Percentiles rank a stretch among this genome's conserved stretches.
Evolutionary conservation across 2,888 invertebrate species (phyloP).

Genomic region (Artemia sinica): DNA sequence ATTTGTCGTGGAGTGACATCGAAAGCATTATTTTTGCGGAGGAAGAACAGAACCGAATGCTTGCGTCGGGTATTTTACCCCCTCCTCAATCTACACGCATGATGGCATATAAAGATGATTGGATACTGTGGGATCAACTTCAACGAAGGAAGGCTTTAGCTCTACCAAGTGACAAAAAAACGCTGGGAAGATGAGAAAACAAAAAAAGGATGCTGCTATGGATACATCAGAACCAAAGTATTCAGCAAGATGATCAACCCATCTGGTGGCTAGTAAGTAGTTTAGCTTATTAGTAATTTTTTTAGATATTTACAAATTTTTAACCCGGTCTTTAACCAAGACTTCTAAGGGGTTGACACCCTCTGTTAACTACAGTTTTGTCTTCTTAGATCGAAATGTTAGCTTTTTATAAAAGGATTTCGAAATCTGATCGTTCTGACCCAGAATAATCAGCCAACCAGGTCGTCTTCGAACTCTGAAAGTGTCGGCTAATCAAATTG

Average conservation of each 20-base stretch:
- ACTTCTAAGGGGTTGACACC: too few species aligned
- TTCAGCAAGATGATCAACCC: conserved; percentile 21
- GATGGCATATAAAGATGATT: conserved; percentile 27
- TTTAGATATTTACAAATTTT: too few species aligned
- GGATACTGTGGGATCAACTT: conserved; percentile 28
- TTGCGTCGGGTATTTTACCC: conserved; percentile 8
- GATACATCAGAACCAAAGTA: conserved; percentile 26
- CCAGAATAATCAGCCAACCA: too few species aligned
- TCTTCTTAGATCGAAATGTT: too few species aligned
- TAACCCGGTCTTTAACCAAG: too few species aligned
- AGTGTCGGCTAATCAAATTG: too few species aligned
- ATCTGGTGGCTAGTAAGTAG: conserved; percentile 28
- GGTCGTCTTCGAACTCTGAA: too few species aligned
- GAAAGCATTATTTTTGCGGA: conserved; percentile 28
- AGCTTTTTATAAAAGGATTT: too few species aligned
- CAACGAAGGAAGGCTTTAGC: conserved; percentile 25
- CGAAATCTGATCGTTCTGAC: too few species aligned
- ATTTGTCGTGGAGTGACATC: conserved; percentile 27
- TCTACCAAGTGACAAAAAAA: conserved; percentile 24
- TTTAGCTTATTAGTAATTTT: too few species aligned
- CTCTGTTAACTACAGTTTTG: too few species aligned
- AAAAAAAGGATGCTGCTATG: conserved; percentile 28
- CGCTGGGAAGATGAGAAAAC: conserved; percentile 27
- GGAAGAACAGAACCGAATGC: conserved; percentile 16
- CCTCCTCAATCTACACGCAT: conserved; percentile 25